Evolutionary conservation across 1,140 invertebrate species (phyloP).

Genomic region (Harpegnathos saltator): DNA sequence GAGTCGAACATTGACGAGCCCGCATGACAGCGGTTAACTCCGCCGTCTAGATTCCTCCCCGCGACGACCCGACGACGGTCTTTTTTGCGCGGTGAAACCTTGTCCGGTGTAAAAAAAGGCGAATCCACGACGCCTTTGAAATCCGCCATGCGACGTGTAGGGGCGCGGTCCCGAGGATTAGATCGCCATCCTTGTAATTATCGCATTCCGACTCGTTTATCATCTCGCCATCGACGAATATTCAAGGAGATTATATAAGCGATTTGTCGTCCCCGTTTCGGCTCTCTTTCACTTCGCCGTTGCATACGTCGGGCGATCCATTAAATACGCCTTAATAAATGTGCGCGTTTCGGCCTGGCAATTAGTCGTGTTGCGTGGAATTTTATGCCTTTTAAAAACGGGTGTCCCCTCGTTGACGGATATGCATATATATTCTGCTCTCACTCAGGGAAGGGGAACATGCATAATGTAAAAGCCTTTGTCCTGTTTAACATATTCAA

Average conservation of each 20-base stretch:
- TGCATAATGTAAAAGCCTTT: background rate
- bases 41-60: background rate
- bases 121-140: conserved; percentile 1
- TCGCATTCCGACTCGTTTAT: conserved; percentile 52
- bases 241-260: conserved; percentile 44
- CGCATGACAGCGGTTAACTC: background rate
- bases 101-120: background rate
- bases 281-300: conserved; percentile 31
- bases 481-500: background rate
- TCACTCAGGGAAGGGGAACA: background rate
- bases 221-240: conserved; percentile 49
- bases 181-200: conserved; percentile 43
- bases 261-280: conserved; percentile 42
- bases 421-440: background rate
- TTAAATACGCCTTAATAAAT: conserved; percentile 50
- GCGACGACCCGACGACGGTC: background rate
- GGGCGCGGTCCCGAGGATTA: conserved; percentile 21
- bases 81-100: background rate
- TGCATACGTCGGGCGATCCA: conserved; percentile 19
- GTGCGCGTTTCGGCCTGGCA: background rate
- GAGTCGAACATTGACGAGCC: background rate
- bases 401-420: conserved; percentile 28
- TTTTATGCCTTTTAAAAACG: conserved; percentile 32
- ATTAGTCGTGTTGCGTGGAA: conserved; percentile 14
- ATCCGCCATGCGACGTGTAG: background rate